Conservation (phyloP, 2,888 invertebrate genomes). For the Philereme vetulata region DNA sequence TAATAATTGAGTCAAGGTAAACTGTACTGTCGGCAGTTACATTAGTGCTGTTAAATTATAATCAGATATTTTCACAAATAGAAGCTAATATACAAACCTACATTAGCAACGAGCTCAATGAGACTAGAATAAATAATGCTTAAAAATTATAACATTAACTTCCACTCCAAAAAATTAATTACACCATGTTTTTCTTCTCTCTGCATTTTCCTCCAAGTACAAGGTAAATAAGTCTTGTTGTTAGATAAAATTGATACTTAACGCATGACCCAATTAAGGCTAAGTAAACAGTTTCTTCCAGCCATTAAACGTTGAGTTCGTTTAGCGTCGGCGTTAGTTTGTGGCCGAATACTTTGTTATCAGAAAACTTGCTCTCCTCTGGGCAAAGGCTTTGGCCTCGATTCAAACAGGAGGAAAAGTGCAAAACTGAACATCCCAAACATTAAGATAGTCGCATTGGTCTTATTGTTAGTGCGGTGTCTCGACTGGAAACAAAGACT, state of each 20-base stretch:
- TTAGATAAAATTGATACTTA: constrained; percentile 38
- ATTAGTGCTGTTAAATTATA: neutral
- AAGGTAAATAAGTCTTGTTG: constrained; percentile 27
- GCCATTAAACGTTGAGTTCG: constrained; percentile 58
- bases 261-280: constrained; percentile 59
- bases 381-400: constrained; percentile 17
- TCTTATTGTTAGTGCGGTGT: constrained; percentile 17
- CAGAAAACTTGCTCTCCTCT: constrained; percentile 52
- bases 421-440: constrained; percentile 16
- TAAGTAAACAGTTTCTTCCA: constrained; percentile 45
- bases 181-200: neutral
- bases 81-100: no score
- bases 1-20: constrained; percentile 13
- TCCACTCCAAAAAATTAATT: neutral
- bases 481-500: constrained; percentile 5
- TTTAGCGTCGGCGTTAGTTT: constrained; percentile 53
- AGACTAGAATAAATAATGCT: no score
- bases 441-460: constrained; percentile 18
- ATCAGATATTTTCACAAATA: no score
- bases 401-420: constrained; percentile 11
- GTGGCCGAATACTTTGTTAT: constrained; percentile 53
- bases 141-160: neutral
- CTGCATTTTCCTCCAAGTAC: neutral
- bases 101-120: no score
- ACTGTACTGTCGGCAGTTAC: neutral